These are phyloP conservation scores for Diplodus puntazzo DNA, from an alignment of 2,797 vertebrate genomes.

Conservation along the genomic window DNA sequence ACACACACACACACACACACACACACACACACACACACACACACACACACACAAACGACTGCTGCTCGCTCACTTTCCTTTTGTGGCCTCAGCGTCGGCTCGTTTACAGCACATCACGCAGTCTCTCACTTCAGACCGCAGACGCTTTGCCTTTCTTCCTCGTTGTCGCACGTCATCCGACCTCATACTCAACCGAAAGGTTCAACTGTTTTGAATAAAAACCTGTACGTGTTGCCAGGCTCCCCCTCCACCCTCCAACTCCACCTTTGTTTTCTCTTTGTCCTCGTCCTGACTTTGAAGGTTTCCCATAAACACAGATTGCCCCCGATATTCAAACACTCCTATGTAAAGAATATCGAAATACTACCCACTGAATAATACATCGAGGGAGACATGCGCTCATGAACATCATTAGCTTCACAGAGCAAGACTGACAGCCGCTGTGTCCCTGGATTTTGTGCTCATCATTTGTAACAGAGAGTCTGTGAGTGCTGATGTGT, in stretches of 20 bases:
- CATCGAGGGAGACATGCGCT: not conserved
- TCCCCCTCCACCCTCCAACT: not conserved
- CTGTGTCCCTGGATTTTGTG: not conserved
- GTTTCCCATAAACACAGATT: not conserved
- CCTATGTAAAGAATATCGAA: not conserved
- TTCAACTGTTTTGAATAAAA: not conserved
- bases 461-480: not conserved
- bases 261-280: not conserved
- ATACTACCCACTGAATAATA: constrained; percentile 6
- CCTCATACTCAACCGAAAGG: not conserved
- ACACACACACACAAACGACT: not conserved
- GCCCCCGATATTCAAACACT: not conserved
- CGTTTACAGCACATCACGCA: not conserved
- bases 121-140: not conserved
- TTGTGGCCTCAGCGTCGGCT: constrained; percentile 7
- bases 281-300: not conserved
- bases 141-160: not conserved
- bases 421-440: not conserved
- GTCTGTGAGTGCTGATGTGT: not conserved
- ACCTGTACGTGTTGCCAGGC: not conserved
- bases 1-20: not conserved
- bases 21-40: too few relatives aligned
- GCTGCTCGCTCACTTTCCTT: not conserved
- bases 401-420: not conserved
- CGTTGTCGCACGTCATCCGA: not conserved